phyloP scores from a whole-genome alignment of 30 jellyfish, hydroid and myxozoan species.

The Hydractinia echinata region DNA sequence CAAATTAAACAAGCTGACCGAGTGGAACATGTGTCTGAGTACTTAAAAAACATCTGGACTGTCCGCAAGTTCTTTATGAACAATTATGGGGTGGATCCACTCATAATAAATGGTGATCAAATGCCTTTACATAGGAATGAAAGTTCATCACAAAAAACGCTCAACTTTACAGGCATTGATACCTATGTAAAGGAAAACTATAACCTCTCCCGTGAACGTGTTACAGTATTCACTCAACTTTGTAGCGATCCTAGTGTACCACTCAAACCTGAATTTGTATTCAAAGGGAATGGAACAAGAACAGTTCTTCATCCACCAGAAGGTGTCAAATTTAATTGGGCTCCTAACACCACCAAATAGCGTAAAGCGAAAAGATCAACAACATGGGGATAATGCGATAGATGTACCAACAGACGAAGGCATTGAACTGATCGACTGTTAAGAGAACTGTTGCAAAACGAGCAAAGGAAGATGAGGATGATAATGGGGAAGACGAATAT shows the following conservation, averaged over 20 bases:
- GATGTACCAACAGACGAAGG: too few relatives aligned
- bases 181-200: slow-evolving; percentile 40
- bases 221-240: slow-evolving; percentile 34
- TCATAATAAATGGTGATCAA: slow-evolving; percentile 56
- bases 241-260: slow-evolving; percentile 22
- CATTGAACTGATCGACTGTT: too few relatives aligned
- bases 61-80: slow-evolving; percentile 48
- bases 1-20: slow-evolving; percentile 52
- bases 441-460: too few relatives aligned
- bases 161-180: slow-evolving; percentile 28
- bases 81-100: slow-evolving; percentile 69
- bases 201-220: slow-evolving; percentile 12
- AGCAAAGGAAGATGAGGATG: too few relatives aligned
- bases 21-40: slow-evolving; percentile 40
- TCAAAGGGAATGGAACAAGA: slow-evolving; percentile 37
- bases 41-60: slow-evolving; percentile 48
- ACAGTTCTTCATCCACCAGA: slow-evolving; percentile 26
- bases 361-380: slow-evolving; percentile 9
- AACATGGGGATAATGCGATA: too few relatives aligned
- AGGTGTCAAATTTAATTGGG: slow-evolving; percentile 33
- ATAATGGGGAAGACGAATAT: too few relatives aligned
- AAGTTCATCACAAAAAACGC: slow-evolving; percentile 27
- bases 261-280: slow-evolving; percentile 30
- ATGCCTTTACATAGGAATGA: slow-evolving; percentile 23
- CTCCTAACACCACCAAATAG: slow-evolving; percentile 38